phyloP scores from a whole-genome alignment of 2,888 invertebrate genomes.

The Sarcophaga subvicina region DNA sequence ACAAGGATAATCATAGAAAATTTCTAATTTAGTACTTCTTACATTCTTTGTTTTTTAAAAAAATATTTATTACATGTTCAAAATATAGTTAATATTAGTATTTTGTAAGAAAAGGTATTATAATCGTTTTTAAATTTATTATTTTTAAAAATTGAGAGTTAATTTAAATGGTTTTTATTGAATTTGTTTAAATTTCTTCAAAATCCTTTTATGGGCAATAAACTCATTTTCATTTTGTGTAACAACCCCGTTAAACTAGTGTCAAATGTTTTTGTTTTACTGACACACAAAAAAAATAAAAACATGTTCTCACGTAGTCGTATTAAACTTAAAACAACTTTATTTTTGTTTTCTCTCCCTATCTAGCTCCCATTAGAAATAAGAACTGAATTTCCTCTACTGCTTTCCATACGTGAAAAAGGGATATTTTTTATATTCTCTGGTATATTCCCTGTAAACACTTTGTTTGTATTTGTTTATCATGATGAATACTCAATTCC shows the following conservation, averaged over 20 bases:
- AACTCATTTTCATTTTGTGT: not conserved
- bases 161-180: no score
- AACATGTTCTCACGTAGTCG: not conserved
- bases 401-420: not conserved
- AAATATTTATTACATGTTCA: no score
- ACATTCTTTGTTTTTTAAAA: no score
- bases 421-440: conserved; percentile 34
- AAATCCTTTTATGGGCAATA: not conserved
- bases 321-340: not conserved
- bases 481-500: not conserved
- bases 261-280: not conserved
- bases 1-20: no score
- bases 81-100: no score
- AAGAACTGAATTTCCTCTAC: not conserved
- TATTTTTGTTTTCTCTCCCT: not conserved
- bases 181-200: no score
- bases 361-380: not conserved
- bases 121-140: no score
- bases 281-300: not conserved
- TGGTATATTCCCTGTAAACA: conserved; percentile 30
- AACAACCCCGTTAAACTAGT: not conserved
- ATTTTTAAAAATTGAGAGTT: no score
- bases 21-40: no score
- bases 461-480: not conserved
- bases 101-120: no score